Percentiles rank a stretch among this genome's conserved stretches.
Conservation (phyloP, 2,113 vertebrate species). For the Dolichotis patagonum region DNA sequence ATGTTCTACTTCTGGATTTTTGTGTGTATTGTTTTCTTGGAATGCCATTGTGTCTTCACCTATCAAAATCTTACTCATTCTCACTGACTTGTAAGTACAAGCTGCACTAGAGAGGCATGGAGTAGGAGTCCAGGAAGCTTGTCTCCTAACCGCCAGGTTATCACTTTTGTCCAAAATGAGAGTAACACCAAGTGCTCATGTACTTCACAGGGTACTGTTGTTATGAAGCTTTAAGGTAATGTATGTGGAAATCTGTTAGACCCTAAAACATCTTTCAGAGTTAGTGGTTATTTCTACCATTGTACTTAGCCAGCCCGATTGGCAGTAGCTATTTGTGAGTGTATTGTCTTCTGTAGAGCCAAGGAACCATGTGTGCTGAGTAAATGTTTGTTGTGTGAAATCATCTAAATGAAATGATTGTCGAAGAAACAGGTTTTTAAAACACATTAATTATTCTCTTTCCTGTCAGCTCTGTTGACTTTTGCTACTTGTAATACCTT, state of each 20-base stretch:
- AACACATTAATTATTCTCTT: slow-evolving; percentile 10
- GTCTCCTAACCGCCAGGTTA: neutral
- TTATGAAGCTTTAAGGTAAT: slow-evolving; percentile 12
- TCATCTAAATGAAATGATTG: slow-evolving; percentile 33
- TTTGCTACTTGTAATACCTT: neutral
- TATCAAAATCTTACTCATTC: slow-evolving; percentile 11
- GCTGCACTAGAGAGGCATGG: neutral
- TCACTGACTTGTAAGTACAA: neutral
- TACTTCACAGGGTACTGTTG: neutral
- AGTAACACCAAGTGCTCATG: neutral
- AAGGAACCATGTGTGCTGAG: neutral
- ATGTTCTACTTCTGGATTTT: neutral
- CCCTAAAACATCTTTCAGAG: slow-evolving; percentile 21
- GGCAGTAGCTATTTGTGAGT: neutral
- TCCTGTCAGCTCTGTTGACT: neutral
- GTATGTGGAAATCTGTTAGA: slow-evolving; percentile 33
- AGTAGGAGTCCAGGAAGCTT: neutral
- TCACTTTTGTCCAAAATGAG: slow-evolving; percentile 56
- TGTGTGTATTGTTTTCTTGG: neutral
- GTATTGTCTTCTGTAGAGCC: neutral
- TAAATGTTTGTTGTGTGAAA: slow-evolving; percentile 34
- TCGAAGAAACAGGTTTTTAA: neutral
- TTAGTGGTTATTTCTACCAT: neutral
- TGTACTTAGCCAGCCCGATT: neutral
- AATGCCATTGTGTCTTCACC: neutral